A percentile compares a stretch with the other conserved stretches of the same genome.
phyloP scores from a whole-genome alignment of 2,113 vertebrate genomes.

The Martes martes region DNA sequence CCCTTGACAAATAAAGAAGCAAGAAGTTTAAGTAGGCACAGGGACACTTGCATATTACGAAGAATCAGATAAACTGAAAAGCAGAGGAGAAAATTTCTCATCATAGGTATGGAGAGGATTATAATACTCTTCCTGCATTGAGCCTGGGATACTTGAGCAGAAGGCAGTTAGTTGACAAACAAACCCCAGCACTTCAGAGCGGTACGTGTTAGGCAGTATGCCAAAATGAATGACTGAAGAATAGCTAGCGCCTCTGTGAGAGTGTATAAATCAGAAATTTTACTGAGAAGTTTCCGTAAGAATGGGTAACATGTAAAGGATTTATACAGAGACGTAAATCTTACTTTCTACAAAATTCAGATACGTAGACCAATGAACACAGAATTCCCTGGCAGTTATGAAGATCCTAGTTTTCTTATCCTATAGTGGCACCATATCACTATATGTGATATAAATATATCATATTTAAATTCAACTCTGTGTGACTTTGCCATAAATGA shows the following conservation, averaged over 20 bases:
- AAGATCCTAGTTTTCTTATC: not conserved
- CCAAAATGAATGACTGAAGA: not conserved
- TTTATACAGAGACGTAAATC: constrained; percentile 10
- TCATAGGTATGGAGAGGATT: not conserved
- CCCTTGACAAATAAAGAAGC: not conserved
- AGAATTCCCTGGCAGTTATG: not conserved
- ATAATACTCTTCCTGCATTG: not conserved
- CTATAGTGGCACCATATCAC: not conserved
- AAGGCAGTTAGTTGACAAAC: not conserved
- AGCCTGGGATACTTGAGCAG: not conserved
- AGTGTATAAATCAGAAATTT: not conserved
- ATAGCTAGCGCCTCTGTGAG: not conserved
- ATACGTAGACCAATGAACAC: not conserved
- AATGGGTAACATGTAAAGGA: constrained; percentile 1
- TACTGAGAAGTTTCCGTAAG: not conserved
- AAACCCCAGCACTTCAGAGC: not conserved
- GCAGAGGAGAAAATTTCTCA: not conserved
- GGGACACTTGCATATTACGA: not conserved
- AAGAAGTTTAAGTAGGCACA: not conserved
- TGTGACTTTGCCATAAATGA: not conserved
- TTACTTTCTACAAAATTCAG: constrained; percentile 26
- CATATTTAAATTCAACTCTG: not conserved
- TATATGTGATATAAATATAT: too few species aligned
- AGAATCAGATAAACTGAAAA: constrained; percentile 8
- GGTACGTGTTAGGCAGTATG: not conserved